Base-by-base conservation (phyloP, 2,113 vertebrate species). In the Nettapus auritus region DNA sequence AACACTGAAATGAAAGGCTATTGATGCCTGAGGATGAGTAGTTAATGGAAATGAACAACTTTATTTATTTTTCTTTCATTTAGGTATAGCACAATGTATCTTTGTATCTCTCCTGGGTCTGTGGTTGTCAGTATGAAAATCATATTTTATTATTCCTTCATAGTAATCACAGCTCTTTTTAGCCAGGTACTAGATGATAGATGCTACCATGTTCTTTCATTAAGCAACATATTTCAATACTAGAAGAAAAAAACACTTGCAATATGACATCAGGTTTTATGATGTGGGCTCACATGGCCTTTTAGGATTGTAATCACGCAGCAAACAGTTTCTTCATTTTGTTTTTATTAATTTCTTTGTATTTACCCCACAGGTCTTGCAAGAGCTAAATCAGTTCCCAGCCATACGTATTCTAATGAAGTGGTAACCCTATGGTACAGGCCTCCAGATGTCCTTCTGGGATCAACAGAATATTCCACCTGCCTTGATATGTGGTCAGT, bases 401-500 rank as follows among this genome's bases (percentile, higher is more conserved):
- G 99, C 97, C 99, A 99, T 94, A 99, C 99, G 0, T 99, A 99
- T 94, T 99, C 99, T 94, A 99, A 99, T 69, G 99, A 99, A 98
- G 99, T 99, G 95, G 99, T 99, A 95, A 99, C 99, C 36, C 97
- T 99, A 36, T 99, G 99, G 99, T 99, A 99, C 96, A 98, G 99
- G 64, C 99, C 99, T 95, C 99, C 99, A 91, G 99, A 99, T 95
- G 99, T 99, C 87, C 98, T 99, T 85, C 97, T 99, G 97, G 99
- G 99, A 89, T 99, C 99, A 25, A 99, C 99, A 70, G 99, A 99
- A 74, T 99, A 99, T 96, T 99, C 99, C 84, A 99, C 99, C 97
- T 99, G 99, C 96, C 98, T 99, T 96, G 99, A 99, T 98, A 99
- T 99, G 99, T 99, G 99, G 99, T 99, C 96, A 97, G 99, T 96